These are phyloP conservation scores for Phanerotoma sp. DNA, from an alignment of 2,888 invertebrate species.

Conservation along the genomic window DNA sequence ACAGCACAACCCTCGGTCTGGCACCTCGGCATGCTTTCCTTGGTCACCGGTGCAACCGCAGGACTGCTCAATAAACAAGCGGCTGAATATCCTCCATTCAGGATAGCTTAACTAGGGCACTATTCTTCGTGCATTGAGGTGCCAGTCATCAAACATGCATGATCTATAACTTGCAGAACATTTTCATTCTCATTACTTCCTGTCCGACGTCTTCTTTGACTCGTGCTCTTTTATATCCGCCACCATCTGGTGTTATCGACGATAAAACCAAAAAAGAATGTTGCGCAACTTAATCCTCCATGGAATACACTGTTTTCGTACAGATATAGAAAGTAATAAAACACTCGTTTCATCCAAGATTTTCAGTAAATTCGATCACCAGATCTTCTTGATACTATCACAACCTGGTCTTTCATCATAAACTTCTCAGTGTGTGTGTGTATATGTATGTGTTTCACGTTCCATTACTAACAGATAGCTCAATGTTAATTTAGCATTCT, in stretches of 20 bases:
- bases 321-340: too few species aligned
- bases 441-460: too few species aligned
- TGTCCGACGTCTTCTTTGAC: neutral
- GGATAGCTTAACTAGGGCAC: neutral
- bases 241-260: neutral
- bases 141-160: neutral
- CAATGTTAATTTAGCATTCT: neutral
- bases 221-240: neutral
- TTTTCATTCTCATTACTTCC: neutral
- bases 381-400: too few species aligned
- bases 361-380: too few species aligned
- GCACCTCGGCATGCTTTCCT: slow-evolving; percentile 18
- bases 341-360: too few species aligned
- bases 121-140: neutral
- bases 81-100: neutral
- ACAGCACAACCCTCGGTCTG: slow-evolving; percentile 16
- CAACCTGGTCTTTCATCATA: too few species aligned
- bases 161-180: neutral
- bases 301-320: neutral
- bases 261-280: neutral
- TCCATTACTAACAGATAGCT: neutral
- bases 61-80: slow-evolving; percentile 19
- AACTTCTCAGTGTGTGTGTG: too few species aligned
- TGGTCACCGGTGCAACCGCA: slow-evolving; percentile 16
- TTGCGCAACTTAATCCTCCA: neutral